Evolutionary conservation across 2,797 vertebrate species (phyloP).

Genomic region (Pempheris klunzingeri): DNA sequence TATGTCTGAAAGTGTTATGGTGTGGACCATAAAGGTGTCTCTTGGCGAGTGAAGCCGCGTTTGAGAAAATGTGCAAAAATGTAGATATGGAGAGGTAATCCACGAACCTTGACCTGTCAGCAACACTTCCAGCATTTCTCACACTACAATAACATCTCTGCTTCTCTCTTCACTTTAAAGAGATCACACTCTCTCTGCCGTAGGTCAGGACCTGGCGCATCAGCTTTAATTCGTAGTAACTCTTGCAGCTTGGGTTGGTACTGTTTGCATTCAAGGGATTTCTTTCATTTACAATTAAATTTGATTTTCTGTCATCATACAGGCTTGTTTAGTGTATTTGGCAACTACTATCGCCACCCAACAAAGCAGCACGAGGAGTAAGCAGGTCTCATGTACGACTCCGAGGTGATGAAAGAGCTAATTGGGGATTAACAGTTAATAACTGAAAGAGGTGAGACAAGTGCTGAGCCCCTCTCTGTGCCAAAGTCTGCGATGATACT

Average conservation of each 20-base stretch:
- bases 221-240: slow-evolving; percentile 26
- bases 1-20: not conserved
- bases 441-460: slow-evolving; percentile 66
- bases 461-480: slow-evolving; percentile 58
- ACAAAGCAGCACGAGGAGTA: slow-evolving; percentile 63
- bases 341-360: slow-evolving; percentile 48
- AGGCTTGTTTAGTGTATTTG: slow-evolving; percentile 57
- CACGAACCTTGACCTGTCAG: slow-evolving; percentile 32
- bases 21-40: slow-evolving; percentile 35
- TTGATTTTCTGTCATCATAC: slow-evolving; percentile 23
- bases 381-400: slow-evolving; percentile 66
- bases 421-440: slow-evolving; percentile 83
- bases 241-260: not conserved
- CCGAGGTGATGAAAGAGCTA: slow-evolving; percentile 75
- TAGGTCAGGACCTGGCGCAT: slow-evolving; percentile 6
- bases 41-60: not conserved
- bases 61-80: slow-evolving; percentile 17
- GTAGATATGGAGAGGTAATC: slow-evolving; percentile 10
- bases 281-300: slow-evolving; percentile 34
- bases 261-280: slow-evolving; percentile 16
- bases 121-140: slow-evolving; percentile 37
- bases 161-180: slow-evolving; percentile 25
- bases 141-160: slow-evolving; percentile 15
- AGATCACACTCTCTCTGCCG: not conserved
- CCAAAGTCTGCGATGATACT: slow-evolving; percentile 47